These are phyloP conservation scores for Spheniscus mendiculus DNA, from an alignment of 2,113 vertebrate species.

Conservation along the genomic window DNA sequence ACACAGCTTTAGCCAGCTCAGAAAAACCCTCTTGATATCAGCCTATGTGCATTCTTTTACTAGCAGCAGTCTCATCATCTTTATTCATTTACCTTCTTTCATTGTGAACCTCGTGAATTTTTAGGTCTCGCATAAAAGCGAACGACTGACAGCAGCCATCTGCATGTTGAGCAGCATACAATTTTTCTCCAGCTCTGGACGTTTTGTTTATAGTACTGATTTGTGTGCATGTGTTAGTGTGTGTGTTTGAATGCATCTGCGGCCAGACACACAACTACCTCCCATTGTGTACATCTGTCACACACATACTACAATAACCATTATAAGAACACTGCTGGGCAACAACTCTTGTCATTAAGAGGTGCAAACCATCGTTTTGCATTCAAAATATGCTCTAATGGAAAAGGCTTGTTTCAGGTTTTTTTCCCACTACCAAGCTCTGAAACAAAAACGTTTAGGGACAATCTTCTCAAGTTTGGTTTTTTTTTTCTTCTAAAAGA, in stretches of 20 bases:
- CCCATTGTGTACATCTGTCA: constrained; percentile 1
- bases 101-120: neutral
- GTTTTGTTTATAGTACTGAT: neutral
- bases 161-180: neutral
- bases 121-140: neutral
- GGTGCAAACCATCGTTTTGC: neutral
- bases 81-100: neutral
- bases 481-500: neutral
- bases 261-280: neutral
- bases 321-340: neutral
- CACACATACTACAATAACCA: neutral
- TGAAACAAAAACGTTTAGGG: neutral
- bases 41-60: neutral
- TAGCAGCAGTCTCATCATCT: neutral
- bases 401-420: neutral
- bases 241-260: neutral
- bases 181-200: neutral
- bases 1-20: neutral
- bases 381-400: neutral
- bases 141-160: neutral
- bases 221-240: neutral
- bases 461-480: neutral
- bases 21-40: rapidly evolving
- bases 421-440: neutral
- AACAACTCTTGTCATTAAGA: neutral